These are phyloP conservation scores for Centropristis striata DNA, from an alignment of 2,113 vertebrate genomes.

Conservation along the genomic window DNA sequence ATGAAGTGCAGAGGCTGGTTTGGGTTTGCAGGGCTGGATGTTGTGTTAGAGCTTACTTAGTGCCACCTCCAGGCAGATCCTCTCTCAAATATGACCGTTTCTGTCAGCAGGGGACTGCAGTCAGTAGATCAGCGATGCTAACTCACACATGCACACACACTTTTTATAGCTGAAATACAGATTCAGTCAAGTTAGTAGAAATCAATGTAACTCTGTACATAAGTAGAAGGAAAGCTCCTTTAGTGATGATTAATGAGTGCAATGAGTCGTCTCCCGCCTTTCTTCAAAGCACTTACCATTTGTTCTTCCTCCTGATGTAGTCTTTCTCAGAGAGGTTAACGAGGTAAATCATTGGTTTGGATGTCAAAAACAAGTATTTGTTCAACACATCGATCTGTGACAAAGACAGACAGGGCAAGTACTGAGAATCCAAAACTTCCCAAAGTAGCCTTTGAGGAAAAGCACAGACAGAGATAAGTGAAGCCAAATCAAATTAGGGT, in stretches of 20 bases:
- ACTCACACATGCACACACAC: constrained; percentile 21
- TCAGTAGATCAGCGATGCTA: constrained; percentile 34
- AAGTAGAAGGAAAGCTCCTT: constrained; percentile 50
- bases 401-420: constrained; percentile 63
- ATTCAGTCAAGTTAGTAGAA: constrained; percentile 47
- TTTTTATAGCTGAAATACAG: constrained; percentile 28
- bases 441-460: constrained; percentile 71
- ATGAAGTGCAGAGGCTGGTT: constrained; percentile 91
- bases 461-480: constrained; percentile 58
- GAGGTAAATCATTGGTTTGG: constrained; percentile 98
- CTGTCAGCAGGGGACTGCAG: constrained; percentile 69
- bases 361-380: constrained; percentile 97
- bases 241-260: constrained; percentile 52
- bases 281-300: constrained; percentile 89
- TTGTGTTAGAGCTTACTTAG: constrained; percentile 70
- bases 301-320: constrained; percentile 98
- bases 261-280: constrained; percentile 27
- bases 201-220: constrained; percentile 14
- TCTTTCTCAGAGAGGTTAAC: constrained; percentile 97
- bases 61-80: constrained; percentile 75
- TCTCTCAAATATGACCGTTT: constrained; percentile 60
- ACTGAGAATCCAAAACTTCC: constrained; percentile 68
- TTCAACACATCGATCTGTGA: constrained; percentile 96
- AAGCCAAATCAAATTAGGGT: constrained; percentile 75
- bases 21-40: constrained; percentile 82